Evolutionary conservation across 1,140 invertebrate genomes (phyloP).

Genomic region (Meloidogyne floridensis): DNA sequence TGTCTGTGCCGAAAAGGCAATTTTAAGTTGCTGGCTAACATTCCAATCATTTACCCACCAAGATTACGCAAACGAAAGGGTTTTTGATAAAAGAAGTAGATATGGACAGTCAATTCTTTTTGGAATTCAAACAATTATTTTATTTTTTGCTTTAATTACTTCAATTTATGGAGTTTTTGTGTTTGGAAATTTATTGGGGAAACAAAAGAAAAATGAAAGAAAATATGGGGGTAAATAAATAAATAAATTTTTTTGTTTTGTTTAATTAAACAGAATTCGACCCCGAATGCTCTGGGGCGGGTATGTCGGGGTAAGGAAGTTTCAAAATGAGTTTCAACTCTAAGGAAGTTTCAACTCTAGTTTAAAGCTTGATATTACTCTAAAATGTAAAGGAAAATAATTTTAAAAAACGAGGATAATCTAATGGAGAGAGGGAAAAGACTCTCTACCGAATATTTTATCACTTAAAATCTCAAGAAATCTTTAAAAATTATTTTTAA

Average conservation of each 20-base stretch:
- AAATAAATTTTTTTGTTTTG: too few relatives aligned
- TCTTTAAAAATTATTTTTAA: slow-evolving; percentile 7
- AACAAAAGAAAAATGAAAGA: slow-evolving; percentile 33
- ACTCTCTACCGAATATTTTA: too few relatives aligned
- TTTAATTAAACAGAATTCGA: too few relatives aligned
- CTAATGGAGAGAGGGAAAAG: too few relatives aligned
- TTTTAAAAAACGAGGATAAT: too few relatives aligned
- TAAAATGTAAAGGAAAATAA: too few relatives aligned
- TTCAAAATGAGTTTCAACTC: background rate
- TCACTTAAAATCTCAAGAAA: background rate
- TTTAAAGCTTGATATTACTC: too few relatives aligned
- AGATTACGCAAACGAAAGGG: slow-evolving; percentile 44
- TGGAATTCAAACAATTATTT: slow-evolving; percentile 55
- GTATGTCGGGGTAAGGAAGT: too few relatives aligned
- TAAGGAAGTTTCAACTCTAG: too few relatives aligned
- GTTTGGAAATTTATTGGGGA: slow-evolving; percentile 44
- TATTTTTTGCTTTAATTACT: slow-evolving; percentile 50
- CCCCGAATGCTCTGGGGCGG: too few relatives aligned
- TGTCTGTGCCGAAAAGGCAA: slow-evolving; percentile 55
- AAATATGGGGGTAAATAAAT: slow-evolving; percentile 40
- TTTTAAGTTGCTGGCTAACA: slow-evolving; percentile 59
- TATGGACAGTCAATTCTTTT: slow-evolving; percentile 59
- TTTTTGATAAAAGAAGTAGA: slow-evolving; percentile 45
- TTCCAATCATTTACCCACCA: slow-evolving; percentile 59
- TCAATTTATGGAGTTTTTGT: slow-evolving; percentile 51